phyloP scores from a whole-genome alignment of 2,797 vertebrate genomes.

The Cossypha caffra region DNA sequence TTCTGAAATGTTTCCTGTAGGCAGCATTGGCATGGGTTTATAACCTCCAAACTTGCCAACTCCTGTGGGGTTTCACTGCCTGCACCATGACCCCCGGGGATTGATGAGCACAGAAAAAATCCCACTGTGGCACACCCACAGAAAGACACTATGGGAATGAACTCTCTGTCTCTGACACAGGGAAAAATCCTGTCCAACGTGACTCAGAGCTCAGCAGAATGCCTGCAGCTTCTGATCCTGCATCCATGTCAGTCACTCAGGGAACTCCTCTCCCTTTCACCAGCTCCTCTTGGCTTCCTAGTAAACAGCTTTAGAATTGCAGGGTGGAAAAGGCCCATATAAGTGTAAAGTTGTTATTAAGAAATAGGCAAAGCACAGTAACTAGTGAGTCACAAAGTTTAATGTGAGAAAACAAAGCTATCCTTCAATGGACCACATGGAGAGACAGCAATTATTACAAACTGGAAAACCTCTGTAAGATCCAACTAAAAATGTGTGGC shows the following conservation, averaged over 20 bases:
- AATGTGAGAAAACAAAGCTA: conserved; percentile 37
- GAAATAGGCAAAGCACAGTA: conserved; percentile 17
- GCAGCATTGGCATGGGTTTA: not conserved
- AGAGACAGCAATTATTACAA: not conserved
- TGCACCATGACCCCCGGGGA: not conserved
- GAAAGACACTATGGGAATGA: not conserved
- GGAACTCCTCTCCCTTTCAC: not conserved
- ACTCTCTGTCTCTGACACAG: not conserved
- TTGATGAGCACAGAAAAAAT: not conserved
- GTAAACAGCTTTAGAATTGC: not conserved
- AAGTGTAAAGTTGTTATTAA: conserved; percentile 22
- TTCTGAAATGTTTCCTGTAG: not conserved
- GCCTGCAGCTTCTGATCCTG: not conserved
- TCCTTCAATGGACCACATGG: conserved; percentile 23
- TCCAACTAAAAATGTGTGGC: not conserved
- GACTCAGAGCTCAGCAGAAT: not conserved
- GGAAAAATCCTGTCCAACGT: not conserved
- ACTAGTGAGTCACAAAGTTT: conserved; percentile 3
- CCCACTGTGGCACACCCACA: not conserved
- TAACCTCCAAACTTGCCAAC: not conserved
- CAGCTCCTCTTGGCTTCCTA: not conserved
- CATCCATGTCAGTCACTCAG: not conserved
- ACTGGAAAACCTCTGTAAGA: not conserved
- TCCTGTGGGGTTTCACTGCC: not conserved
- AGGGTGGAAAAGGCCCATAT: not conserved